Evolutionary conservation across 2,888 invertebrate genomes (phyloP).

Genomic region (Chrysina gloriosa): DNA sequence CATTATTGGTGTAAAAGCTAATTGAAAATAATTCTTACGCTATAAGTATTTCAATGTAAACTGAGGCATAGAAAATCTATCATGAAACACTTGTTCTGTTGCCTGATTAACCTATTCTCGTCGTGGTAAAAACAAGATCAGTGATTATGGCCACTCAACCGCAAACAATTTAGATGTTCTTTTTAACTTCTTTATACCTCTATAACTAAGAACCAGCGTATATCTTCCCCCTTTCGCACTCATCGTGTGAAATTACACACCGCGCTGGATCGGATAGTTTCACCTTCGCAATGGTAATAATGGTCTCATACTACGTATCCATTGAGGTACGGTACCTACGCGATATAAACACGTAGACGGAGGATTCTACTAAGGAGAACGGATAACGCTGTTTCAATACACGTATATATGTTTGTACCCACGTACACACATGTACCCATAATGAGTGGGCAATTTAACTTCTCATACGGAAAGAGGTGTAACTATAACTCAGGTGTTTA

Average conservation of each 20-base stretch:
- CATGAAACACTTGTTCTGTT: not conserved
- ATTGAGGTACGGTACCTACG: conserved; percentile 16
- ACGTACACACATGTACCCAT: conserved; percentile 39
- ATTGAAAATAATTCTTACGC: too few species aligned
- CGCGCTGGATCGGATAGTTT: conserved; percentile 5
- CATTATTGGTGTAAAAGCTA: too few species aligned
- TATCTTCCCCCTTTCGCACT: conserved; percentile 16
- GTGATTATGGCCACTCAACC: not conserved
- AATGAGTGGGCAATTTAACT: conserved; percentile 48
- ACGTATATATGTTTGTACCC: conserved; percentile 14
- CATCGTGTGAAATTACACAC: conserved; percentile 24
- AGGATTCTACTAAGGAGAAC: conserved; percentile 5
- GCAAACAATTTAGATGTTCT: conserved; percentile 7
- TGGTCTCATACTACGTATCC: conserved; percentile 30
- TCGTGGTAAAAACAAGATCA: not conserved
- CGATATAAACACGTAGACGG: conserved; percentile 4
- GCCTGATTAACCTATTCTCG: conserved; percentile 9
- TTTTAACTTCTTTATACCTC: not conserved
- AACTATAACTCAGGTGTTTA: conserved; percentile 50
- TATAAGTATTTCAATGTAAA: too few species aligned
- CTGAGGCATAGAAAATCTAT: not conserved
- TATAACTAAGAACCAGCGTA: too few species aligned
- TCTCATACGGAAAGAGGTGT: conserved; percentile 49
- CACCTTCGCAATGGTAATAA: conserved; percentile 34
- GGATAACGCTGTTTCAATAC: not conserved